phyloP scores from a whole-genome alignment of 2,888 invertebrate species.

The Minunthozetes semirufus region DNA sequence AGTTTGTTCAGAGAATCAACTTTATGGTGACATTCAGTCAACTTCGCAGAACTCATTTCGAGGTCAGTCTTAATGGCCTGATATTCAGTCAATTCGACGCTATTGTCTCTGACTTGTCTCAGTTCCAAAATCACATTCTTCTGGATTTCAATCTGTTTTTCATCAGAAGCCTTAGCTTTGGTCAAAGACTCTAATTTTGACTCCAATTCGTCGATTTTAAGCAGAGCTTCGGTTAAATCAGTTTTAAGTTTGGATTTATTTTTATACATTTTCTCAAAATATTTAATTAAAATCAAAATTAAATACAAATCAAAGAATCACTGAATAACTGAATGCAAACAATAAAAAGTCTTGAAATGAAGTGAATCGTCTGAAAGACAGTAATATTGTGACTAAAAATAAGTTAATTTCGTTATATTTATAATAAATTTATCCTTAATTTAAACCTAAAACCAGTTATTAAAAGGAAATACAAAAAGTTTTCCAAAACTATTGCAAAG shows the following conservation, averaged over 20 bases:
- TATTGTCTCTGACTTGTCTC: neutral
- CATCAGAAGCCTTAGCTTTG: neutral
- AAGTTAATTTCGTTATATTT: too few relatives aligned
- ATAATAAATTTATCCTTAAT: too few relatives aligned
- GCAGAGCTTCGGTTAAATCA: neutral
- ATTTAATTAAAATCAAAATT: too few relatives aligned
- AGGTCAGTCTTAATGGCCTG: neutral
- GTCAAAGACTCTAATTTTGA: neutral
- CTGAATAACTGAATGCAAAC: too few relatives aligned
- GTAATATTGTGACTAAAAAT: too few relatives aligned
- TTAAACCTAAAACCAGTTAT: neutral
- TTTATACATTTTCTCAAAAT: neutral
- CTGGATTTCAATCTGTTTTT: constrained; percentile 4
- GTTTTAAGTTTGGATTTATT: neutral
- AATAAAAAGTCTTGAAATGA: too few relatives aligned
- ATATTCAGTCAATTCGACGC: constrained; percentile 11
- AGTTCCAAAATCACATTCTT: neutral
- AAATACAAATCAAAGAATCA: too few relatives aligned
- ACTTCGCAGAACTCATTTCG: neutral
- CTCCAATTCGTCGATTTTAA: constrained; percentile 23
- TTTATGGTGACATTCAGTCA: neutral
- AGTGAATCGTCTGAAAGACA: too few relatives aligned
- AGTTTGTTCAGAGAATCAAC: neutral
- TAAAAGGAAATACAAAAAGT: neutral
- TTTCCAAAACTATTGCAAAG: neutral